A percentile compares a stretch with the other conserved stretches of the same genome.
Evolutionary conservation across 2,888 invertebrate species (phyloP).

Genomic region (Agrochola circellaris): DNA sequence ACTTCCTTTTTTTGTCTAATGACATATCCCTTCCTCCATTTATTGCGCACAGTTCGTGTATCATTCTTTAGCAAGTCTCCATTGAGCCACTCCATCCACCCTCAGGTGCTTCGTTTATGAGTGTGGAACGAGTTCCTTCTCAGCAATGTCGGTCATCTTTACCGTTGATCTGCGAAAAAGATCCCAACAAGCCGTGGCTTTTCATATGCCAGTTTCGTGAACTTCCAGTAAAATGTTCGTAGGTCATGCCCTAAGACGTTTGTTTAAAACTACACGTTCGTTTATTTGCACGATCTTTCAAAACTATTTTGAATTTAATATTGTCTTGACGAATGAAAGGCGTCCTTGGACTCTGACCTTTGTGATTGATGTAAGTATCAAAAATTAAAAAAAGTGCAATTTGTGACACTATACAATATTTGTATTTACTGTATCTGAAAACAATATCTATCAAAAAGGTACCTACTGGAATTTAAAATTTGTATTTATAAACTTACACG

Average conservation of each 20-base stretch:
- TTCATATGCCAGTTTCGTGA: background rate
- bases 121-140: constrained; percentile 27
- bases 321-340: too few relatives aligned
- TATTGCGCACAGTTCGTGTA: constrained; percentile 3
- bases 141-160: background rate
- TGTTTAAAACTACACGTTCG: background rate
- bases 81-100: background rate
- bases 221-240: background rate
- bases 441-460: too few relatives aligned
- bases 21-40: background rate
- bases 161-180: background rate
- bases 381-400: too few relatives aligned
- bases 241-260: background rate
- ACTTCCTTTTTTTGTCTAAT: background rate
- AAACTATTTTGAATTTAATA: too few relatives aligned
- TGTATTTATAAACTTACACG: too few relatives aligned
- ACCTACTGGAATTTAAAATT: too few relatives aligned
- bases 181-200: background rate
- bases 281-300: background rate
- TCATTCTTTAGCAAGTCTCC: background rate
- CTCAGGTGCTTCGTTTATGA: constrained; percentile 27
- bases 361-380: too few relatives aligned
- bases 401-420: too few relatives aligned
- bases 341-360: too few relatives aligned
- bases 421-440: too few relatives aligned